Percentiles rank a stretch among this genome's conserved stretches.
phyloP scores from a whole-genome alignment of 1,140 invertebrate genomes.

The Pseudomyrmex concolor region DNA sequence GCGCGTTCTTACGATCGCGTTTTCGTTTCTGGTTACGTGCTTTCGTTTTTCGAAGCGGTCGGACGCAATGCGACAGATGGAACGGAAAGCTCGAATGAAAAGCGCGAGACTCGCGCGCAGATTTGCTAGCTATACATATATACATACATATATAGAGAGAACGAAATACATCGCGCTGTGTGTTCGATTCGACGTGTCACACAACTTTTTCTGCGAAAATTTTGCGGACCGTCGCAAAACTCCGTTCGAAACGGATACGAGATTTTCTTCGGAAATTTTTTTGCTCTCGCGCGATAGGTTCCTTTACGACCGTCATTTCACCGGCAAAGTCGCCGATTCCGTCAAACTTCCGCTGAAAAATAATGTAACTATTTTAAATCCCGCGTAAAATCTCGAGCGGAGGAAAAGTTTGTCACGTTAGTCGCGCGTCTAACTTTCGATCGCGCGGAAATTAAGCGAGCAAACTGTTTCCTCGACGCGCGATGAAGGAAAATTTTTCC shows the following conservation, averaged over 20 bases:
- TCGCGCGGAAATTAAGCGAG: slow-evolving; percentile 53
- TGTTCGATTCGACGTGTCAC: slow-evolving; percentile 1
- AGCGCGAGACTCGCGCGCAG: slow-evolving; percentile 18
- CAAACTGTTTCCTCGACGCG: slow-evolving; percentile 15
- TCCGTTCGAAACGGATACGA: not conserved
- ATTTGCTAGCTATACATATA: not conserved
- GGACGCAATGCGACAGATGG: slow-evolving; percentile 65
- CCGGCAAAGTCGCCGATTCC: slow-evolving; percentile 15
- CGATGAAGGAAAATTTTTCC: slow-evolving; percentile 24
- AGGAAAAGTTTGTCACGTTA: slow-evolving; percentile 26
- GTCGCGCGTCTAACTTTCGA: slow-evolving; percentile 25
- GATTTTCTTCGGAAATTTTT: slow-evolving; percentile 30
- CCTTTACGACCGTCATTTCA: slow-evolving; percentile 35
- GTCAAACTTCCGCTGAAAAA: slow-evolving; percentile 22
- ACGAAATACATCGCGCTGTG: not conserved
- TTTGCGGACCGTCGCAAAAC: slow-evolving; percentile 13
- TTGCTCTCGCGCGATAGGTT: not conserved
- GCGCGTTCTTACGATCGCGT: slow-evolving; percentile 50
- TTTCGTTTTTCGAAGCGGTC: slow-evolving; percentile 5
- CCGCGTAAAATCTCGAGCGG: slow-evolving; percentile 19
- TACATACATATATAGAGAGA: too few species aligned
- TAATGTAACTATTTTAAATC: slow-evolving; percentile 41
- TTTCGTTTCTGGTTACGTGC: slow-evolving; percentile 35
- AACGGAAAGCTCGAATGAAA: slow-evolving; percentile 63
- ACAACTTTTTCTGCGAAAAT: slow-evolving; percentile 21